Conservation (phyloP, 2,797 vertebrate species). For the Argya squamiceps region DNA sequence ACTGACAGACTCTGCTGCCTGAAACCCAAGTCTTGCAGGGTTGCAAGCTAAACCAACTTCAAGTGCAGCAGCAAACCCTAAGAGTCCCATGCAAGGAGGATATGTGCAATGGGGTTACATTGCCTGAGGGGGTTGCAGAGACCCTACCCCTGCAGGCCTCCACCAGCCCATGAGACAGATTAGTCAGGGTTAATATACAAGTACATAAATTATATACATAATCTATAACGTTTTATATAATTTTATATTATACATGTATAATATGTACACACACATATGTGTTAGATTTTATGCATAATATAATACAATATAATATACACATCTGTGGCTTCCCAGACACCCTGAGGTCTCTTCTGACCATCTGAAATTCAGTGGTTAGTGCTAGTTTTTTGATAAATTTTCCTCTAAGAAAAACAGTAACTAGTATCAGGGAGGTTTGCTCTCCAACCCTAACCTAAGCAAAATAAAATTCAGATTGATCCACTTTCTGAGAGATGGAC, state of each 20-base stretch:
- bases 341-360: not conserved
- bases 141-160: not conserved
- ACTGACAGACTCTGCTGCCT: not conserved
- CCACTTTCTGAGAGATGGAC: not conserved
- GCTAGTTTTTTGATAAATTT: not conserved
- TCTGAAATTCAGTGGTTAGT: not conserved
- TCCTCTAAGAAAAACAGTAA: not conserved
- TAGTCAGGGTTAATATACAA: not conserved
- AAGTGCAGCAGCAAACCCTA: not conserved
- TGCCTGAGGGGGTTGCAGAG: not conserved
- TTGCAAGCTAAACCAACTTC: not conserved
- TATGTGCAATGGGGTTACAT: accelerated
- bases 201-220: not conserved
- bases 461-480: not conserved
- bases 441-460: not conserved
- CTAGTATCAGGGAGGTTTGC: not conserved
- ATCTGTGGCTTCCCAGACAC: not conserved
- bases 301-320: no score
- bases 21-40: not conserved
- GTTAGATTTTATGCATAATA: not conserved
- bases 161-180: not conserved
- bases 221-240: not conserved
- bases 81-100: not conserved
- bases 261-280: not conserved
- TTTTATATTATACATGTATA: not conserved